phyloP scores from a whole-genome alignment of 2,113 vertebrate genomes.

The Otis tarda region DNA sequence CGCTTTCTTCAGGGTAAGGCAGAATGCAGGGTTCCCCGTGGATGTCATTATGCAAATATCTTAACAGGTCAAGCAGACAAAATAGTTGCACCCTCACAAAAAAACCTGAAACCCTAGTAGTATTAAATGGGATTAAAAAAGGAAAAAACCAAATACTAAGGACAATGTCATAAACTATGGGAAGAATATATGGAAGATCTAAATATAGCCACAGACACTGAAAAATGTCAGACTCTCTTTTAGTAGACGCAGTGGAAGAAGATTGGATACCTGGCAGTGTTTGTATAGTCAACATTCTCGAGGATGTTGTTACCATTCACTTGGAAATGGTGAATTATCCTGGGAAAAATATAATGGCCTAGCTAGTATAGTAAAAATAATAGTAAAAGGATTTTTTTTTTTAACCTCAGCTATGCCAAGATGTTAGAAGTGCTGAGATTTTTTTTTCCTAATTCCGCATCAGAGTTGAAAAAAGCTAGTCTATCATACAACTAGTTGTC shows the following conservation, averaged over 20 bases:
- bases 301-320: background rate
- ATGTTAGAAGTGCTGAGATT: background rate
- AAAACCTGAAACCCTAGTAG: background rate
- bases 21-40: accelerated
- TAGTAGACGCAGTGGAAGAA: background rate
- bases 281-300: accelerated
- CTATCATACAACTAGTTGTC: background rate
- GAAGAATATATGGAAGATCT: background rate
- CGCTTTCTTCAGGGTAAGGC: background rate
- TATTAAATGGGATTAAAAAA: background rate
- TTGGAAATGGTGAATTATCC: background rate
- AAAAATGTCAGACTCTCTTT: background rate
- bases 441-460: background rate
- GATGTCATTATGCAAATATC: background rate
- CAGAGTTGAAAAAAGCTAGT: background rate
- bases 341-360: background rate
- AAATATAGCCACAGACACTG: background rate
- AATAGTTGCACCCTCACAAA: background rate
- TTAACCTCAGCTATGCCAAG: background rate
- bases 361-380: background rate
- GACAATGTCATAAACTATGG: background rate
- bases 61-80: background rate
- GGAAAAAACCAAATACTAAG: background rate
- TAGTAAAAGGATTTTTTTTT: background rate
- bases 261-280: background rate